phyloP scores from a whole-genome alignment of 23 tunicate genomes.

The Oikopleura albicans region DNA sequence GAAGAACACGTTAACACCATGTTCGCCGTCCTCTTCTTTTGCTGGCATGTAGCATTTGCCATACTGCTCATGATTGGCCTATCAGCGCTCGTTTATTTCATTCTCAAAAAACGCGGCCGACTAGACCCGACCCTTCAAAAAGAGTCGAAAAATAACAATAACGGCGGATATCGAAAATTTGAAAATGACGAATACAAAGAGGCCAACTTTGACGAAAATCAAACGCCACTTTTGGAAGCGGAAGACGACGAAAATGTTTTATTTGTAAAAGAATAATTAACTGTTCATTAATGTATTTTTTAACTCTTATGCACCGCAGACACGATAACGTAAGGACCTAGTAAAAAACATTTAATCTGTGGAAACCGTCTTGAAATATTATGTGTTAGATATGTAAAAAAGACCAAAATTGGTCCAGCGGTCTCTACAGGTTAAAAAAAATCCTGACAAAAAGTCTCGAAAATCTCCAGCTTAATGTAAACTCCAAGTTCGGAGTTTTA shows the following conservation, averaged over 20 bases:
- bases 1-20: neutral
- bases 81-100: neutral
- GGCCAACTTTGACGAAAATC: neutral
- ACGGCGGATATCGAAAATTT: neutral
- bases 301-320: no score
- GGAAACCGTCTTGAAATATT: no score
- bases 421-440: no score
- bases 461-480: no score
- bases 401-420: no score
- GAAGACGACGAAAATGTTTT: neutral
- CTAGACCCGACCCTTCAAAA: neutral
- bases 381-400: no score
- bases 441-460: no score
- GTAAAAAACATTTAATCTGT: no score
- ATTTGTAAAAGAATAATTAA: neutral
- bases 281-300: no score
- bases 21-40: neutral
- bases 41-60: neutral
- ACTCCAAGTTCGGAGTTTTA: no score
- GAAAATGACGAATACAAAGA: neutral
- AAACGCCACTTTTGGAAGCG: neutral
- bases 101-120: neutral
- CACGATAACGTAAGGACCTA: no score
- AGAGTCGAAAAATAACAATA: neutral
- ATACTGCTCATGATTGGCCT: neutral